phyloP scores from a whole-genome alignment of 2,888 invertebrate genomes.

The Callyntrura sp. region DNA sequence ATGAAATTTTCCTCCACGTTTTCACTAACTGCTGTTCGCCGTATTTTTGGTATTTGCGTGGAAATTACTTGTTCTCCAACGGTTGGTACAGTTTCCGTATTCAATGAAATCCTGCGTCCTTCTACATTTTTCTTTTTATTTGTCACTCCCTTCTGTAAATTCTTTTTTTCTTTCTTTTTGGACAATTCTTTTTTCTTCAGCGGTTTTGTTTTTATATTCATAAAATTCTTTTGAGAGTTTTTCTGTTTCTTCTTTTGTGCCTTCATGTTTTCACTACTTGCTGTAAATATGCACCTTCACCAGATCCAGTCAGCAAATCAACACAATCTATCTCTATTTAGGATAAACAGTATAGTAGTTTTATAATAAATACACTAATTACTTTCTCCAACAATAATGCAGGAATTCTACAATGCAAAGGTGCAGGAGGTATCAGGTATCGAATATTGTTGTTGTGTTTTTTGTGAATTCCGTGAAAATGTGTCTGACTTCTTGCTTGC shows the following conservation, averaged over 20 bases:
- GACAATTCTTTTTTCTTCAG: neutral
- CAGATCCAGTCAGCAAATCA: too few relatives aligned
- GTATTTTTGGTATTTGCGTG: conserved; percentile 50
- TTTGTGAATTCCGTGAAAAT: too few relatives aligned
- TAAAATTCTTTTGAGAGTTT: neutral
- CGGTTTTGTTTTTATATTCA: neutral
- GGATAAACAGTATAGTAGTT: too few relatives aligned
- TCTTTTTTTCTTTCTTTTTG: conserved; percentile 12
- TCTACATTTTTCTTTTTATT: neutral
- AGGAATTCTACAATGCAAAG: too few relatives aligned
- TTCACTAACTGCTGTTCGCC: neutral
- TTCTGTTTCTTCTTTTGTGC: neutral
- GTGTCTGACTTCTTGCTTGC: too few relatives aligned
- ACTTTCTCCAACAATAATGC: too few relatives aligned
- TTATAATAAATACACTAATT: too few relatives aligned
- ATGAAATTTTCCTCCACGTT: conserved; percentile 64
- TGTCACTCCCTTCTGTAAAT: neutral
- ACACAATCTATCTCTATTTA: too few relatives aligned
- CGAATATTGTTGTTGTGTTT: too few relatives aligned
- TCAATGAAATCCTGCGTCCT: neutral
- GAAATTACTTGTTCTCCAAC: neutral
- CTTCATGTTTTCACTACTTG: conserved; percentile 20
- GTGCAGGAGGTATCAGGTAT: too few relatives aligned
- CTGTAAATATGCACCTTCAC: too few relatives aligned
- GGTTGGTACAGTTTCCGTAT: neutral